phyloP scores from a whole-genome alignment of 2,888 invertebrate species.

The Mantis religiosa region DNA sequence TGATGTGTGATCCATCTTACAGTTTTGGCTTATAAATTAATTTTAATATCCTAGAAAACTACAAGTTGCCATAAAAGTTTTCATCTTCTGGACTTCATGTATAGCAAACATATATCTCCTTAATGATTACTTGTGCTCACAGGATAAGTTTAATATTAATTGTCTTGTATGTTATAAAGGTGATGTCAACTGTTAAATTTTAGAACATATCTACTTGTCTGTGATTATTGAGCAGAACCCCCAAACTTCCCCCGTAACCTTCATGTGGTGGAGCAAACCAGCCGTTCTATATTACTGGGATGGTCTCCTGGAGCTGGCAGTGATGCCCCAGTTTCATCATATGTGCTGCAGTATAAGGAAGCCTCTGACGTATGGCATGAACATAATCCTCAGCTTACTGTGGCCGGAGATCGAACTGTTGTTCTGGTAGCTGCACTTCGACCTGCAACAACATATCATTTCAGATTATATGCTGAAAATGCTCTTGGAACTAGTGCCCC shows the following conservation, averaged over 20 bases:
- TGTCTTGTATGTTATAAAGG: not conserved
- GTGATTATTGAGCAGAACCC: conserved; percentile 45
- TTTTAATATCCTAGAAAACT: no score
- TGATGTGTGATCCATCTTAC: no score
- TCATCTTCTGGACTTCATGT: no score
- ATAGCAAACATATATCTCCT: no score
- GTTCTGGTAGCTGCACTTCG: conserved; percentile 52
- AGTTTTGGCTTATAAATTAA: no score
- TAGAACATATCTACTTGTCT: not conserved
- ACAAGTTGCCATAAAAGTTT: no score
- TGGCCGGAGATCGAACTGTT: conserved; percentile 52
- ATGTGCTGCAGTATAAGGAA: conserved; percentile 58
- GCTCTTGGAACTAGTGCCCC: conserved; percentile 57
- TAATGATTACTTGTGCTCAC: no score
- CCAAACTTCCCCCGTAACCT: conserved; percentile 58
- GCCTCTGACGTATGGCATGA: conserved; percentile 56
- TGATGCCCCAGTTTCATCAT: conserved; percentile 52
- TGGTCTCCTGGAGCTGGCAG: conserved; percentile 50
- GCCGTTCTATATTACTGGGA: conserved; percentile 53
- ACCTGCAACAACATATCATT: conserved; percentile 57
- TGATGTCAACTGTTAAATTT: not conserved
- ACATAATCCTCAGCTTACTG: conserved; percentile 53
- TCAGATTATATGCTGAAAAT: conserved; percentile 59
- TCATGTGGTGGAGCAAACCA: conserved; percentile 52
- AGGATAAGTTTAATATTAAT: not conserved